These are phyloP conservation scores for Nothocercus nigrocapillus DNA, from an alignment of 2,113 vertebrate species.

Conservation along the genomic window DNA sequence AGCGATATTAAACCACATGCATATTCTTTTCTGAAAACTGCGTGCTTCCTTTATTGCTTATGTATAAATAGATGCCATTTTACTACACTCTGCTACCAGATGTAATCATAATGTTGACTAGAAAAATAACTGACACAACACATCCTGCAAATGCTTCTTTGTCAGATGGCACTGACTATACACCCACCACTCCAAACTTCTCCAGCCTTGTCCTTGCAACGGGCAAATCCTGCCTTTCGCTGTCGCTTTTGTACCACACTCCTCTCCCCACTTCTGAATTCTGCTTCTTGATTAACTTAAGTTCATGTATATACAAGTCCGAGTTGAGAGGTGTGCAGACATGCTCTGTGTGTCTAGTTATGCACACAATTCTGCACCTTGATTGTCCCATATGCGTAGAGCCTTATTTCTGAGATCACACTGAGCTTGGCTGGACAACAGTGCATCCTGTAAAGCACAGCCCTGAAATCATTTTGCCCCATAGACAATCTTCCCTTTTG, in stretches of 20 bases:
- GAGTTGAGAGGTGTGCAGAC: not conserved
- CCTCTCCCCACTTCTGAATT: not conserved
- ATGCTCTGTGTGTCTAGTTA: not conserved
- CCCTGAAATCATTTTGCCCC: not conserved
- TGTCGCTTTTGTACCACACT: not conserved
- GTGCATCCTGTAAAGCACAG: not conserved
- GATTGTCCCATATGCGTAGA: not conserved
- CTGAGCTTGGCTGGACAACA: not conserved
- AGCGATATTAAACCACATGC: not conserved
- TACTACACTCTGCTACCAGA: not conserved
- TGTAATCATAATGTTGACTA: not conserved
- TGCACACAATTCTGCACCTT: not conserved
- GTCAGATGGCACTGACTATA: not conserved
- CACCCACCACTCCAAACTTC: not conserved
- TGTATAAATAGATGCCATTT: conserved; percentile 52
- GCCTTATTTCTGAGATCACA: not conserved
- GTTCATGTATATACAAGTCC: not conserved
- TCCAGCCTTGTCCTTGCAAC: not conserved
- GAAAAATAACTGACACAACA: conserved; percentile 52
- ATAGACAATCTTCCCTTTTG: not conserved
- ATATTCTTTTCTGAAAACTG: conserved; percentile 17
- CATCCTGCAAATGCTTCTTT: conserved; percentile 22
- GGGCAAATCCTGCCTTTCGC: not conserved
- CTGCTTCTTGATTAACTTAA: not conserved
- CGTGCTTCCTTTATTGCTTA: not conserved